Evolutionary conservation across 2,888 invertebrate species (phyloP), one percentile per base, ranked within the genome.

Genomic region (Atherix ibis): DNA sequence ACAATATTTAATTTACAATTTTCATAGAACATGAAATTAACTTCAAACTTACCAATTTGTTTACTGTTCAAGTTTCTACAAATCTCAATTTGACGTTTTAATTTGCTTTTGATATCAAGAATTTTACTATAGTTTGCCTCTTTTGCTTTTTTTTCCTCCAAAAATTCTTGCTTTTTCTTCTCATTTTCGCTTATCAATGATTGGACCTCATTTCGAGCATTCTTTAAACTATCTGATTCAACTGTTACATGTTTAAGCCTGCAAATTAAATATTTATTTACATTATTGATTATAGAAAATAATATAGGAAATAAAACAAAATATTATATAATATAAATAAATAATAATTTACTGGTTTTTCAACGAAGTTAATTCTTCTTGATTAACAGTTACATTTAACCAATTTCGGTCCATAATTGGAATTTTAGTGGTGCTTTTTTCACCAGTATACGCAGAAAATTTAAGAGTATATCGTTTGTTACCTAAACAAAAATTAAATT

Each of bases 371-470:
- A 75, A 46, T 44, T 65, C 64, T 3, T 63, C 60, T 5, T 63
- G 50, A 44, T 81, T 76, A 1, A 73, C 47, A 0, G 70, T 67
- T 44, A 71, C 64, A 1, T 73, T 71, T 2, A 81, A 51, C 2
- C 70, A 51, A 5, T 64, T 63, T 32, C 68, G 65, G 2, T 66
- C 62, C 1, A 49, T 44, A 3, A 81, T 65, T 38, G 64, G 63
- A 8, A 55, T 58, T 14, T 72, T 73, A 5, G 68, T 66, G 3
- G 68, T 67, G 1, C 72, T 73, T 39, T 66, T 69, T 31, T 66
- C 68, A 0, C 67, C 65, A 3, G 76, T 71, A 52, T 82, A 82
- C 15, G 65, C 67, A 0, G 83, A 83, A 35, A 64, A 56, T 1
- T 58, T 67, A 0, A 74, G 67, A 1, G 50, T 43, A 53, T 72